Evolutionary conservation across 2,113 vertebrate genomes (phyloP).

Genomic region (Anolis carolinensis): DNA sequence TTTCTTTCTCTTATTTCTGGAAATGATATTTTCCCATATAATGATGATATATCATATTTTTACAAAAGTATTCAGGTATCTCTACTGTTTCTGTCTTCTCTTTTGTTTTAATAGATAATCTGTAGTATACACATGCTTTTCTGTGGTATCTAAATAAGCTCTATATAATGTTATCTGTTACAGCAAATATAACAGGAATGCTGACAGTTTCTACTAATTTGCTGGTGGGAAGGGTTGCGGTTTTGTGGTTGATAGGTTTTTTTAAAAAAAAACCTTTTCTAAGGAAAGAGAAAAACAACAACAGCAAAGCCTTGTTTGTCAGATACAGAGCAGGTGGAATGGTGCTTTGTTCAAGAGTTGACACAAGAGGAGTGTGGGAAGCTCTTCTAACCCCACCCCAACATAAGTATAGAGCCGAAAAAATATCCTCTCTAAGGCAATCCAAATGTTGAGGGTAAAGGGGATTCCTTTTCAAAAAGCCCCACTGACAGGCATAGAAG

Average conservation of each 20-base stretch:
- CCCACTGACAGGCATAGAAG: too few species aligned
- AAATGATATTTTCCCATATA: not conserved
- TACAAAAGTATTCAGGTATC: constrained; percentile 17
- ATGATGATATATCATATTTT: constrained; percentile 23
- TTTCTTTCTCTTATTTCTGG: not conserved
- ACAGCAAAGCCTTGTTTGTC: not conserved
- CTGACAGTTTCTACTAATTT: not conserved
- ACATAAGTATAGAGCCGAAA: not conserved
- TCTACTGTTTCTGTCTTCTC: not conserved
- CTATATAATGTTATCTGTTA: too few species aligned
- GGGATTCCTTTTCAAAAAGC: too few species aligned
- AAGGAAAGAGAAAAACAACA: not conserved
- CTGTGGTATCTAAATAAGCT: not conserved
- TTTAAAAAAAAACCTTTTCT: not conserved
- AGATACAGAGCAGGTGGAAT: not conserved
- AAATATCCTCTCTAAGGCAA: not conserved
- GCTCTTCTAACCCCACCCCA: not conserved
- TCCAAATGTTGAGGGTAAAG: too few species aligned
- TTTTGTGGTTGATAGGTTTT: not conserved
- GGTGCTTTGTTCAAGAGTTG: not conserved
- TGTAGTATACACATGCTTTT: not conserved
- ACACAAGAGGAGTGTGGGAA: not conserved
- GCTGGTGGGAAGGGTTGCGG: not conserved
- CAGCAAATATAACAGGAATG: not conserved
- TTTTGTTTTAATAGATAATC: not conserved